phyloP scores from a whole-genome alignment of 1,140 invertebrate genomes.

The Intoshia linei region DNA sequence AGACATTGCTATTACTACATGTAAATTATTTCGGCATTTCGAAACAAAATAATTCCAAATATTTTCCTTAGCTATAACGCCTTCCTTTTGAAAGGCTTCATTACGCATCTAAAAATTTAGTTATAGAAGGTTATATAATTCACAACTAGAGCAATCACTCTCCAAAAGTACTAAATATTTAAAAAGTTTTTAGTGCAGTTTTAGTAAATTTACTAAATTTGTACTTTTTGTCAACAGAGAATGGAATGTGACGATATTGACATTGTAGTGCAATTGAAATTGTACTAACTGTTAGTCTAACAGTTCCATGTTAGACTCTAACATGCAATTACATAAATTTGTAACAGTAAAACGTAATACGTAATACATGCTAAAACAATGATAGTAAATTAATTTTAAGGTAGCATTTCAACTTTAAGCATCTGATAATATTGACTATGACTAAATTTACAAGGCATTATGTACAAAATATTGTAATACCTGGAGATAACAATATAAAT shows the following conservation, averaged over 20 bases:
- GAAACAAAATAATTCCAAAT: conserved; percentile 26
- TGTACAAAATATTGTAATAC: too few relatives aligned
- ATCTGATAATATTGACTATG: too few relatives aligned
- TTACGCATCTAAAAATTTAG: conserved; percentile 25
- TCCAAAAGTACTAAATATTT: neutral
- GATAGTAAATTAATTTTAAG: too few relatives aligned
- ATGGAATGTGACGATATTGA: neutral
- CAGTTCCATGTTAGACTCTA: too few relatives aligned
- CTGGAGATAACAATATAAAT: too few relatives aligned
- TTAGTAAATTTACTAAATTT: neutral
- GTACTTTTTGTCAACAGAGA: neutral
- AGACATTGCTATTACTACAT: conserved; percentile 25
- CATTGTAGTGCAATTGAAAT: too few relatives aligned
- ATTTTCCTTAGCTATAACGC: conserved; percentile 29
- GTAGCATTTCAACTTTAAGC: too few relatives aligned
- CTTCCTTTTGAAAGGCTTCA: conserved; percentile 33
- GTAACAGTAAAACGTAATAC: too few relatives aligned
- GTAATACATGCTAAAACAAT: too few relatives aligned
- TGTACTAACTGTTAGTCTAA: too few relatives aligned
- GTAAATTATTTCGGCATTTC: conserved; percentile 25
- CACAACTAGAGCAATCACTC: neutral
- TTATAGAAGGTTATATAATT: neutral
- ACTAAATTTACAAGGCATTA: too few relatives aligned
- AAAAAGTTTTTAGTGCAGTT: neutral
- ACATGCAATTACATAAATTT: too few relatives aligned